Evolutionary conservation across 2,797 vertebrate genomes (phyloP).

Genomic region (Heliangelus exortis): DNA sequence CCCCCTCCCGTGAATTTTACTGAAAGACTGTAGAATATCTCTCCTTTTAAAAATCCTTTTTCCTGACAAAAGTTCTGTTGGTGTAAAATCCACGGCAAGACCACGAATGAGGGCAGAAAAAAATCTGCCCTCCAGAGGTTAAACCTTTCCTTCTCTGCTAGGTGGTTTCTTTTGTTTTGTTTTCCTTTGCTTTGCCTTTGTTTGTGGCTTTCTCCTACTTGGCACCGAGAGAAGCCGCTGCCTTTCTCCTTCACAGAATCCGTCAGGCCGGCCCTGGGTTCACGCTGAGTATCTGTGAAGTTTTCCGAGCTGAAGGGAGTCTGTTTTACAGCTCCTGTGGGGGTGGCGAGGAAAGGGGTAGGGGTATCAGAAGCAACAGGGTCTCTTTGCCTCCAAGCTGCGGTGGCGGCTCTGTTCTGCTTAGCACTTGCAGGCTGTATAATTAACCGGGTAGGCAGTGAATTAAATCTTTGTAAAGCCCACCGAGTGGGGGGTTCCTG

Average conservation of each 20-base stretch:
- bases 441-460: slow-evolving; percentile 56
- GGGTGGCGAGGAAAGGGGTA: background rate
- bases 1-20: background rate
- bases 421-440: slow-evolving; percentile 41
- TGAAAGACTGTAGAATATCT: background rate
- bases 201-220: slow-evolving; percentile 11
- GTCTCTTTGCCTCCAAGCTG: background rate
- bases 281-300: slow-evolving; percentile 1
- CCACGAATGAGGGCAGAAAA: background rate
- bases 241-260: background rate
- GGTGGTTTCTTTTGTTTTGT: slow-evolving; percentile 15
- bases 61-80: background rate
- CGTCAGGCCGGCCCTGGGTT: background rate
- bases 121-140: background rate
- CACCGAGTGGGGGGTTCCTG: slow-evolving; percentile 14
- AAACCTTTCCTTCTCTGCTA: background rate
- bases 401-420: background rate
- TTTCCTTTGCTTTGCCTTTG: background rate
- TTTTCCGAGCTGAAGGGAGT: slow-evolving; percentile 9
- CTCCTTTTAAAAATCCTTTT: background rate
- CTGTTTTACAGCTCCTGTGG: background rate
- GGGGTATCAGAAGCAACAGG: background rate
- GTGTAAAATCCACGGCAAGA: background rate
- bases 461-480: slow-evolving; percentile 48
- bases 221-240: slow-evolving; percentile 17